Conservation (phyloP, 2,797 vertebrate genomes). For the Cygnus olor region DNA sequence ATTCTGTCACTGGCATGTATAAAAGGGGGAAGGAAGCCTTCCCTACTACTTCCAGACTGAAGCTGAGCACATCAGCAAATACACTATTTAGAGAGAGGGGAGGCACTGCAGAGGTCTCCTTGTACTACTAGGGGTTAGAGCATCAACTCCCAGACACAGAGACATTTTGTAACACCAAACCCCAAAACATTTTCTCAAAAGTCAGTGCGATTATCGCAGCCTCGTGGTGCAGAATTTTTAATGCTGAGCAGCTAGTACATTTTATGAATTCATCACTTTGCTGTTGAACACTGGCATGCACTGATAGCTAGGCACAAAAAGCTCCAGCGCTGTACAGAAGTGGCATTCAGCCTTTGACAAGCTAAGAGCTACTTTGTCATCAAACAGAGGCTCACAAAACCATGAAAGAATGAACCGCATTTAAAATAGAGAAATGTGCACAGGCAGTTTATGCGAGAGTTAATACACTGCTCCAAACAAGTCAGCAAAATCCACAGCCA, state of each 20-base stretch:
- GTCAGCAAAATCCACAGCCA: constrained; percentile 28
- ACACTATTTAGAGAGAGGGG: background rate
- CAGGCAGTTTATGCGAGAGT: constrained; percentile 38
- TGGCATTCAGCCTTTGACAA: constrained; percentile 72
- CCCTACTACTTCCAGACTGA: background rate
- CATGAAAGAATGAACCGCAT: constrained; percentile 59
- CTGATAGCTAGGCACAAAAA: constrained; percentile 71
- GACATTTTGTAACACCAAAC: constrained; percentile 17
- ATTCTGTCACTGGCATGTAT: background rate
- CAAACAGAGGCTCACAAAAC: constrained; percentile 69
- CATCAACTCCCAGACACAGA: background rate
- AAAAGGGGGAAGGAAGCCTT: background rate
- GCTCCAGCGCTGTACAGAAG: constrained; percentile 61
- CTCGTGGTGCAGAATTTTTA: constrained; percentile 45
- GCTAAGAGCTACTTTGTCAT: constrained; percentile 70
- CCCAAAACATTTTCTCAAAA: constrained; percentile 54
- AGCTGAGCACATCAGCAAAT: background rate
- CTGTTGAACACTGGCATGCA: constrained; percentile 68
- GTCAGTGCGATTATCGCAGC: constrained; percentile 32
- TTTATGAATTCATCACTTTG: constrained; percentile 73
- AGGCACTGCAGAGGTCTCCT: background rate
- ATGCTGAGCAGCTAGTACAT: constrained; percentile 50
- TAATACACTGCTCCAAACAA: constrained; percentile 55
- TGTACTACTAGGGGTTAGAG: background rate
- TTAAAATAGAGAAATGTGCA: constrained; percentile 52